A percentile compares a stretch with the other conserved stretches of the same genome.
phyloP scores from a whole-genome alignment of 2,888 invertebrate species.

The Andrena bucephala region DNA sequence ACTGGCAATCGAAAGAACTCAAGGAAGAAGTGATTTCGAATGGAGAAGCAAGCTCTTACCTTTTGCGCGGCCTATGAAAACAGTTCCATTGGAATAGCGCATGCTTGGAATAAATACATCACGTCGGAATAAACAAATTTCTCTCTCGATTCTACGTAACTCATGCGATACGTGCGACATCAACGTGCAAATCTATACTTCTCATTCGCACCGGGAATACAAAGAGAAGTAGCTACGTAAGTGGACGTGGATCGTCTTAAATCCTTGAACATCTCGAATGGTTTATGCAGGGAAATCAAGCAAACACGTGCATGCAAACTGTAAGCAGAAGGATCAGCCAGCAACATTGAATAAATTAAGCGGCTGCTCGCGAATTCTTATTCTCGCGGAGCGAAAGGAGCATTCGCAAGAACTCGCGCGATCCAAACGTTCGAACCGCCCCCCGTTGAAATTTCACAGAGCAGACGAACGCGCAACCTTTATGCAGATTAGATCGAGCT shows the following conservation, averaged over 20 bases:
- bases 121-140: no score
- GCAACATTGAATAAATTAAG: slow-evolving; percentile 50
- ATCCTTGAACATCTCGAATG: not conserved
- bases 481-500: slow-evolving; percentile 19
- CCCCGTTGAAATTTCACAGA: slow-evolving; percentile 14
- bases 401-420: slow-evolving; percentile 28
- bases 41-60: slow-evolving; percentile 56
- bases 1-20: not conserved
- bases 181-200: not conserved
- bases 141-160: not conserved
- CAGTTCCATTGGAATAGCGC: slow-evolving; percentile 11
- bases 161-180: slow-evolving; percentile 31
- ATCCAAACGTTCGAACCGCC: slow-evolving; percentile 35
- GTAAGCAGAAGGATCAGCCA: slow-evolving; percentile 11
- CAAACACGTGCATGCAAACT: not conserved
- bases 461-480: slow-evolving; percentile 8
- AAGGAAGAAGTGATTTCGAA: not conserved
- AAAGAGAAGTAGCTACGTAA: not conserved
- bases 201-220: no score
- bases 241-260: not conserved
- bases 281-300: slow-evolving; percentile 7
- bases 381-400: slow-evolving; percentile 24
- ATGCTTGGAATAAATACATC: not conserved
- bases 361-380: slow-evolving; percentile 4
- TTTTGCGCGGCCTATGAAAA: slow-evolving; percentile 34